phyloP scores from a whole-genome alignment of 92 coral and sea anemone genomes.

The Parazoanthus atlanticus region DNA sequence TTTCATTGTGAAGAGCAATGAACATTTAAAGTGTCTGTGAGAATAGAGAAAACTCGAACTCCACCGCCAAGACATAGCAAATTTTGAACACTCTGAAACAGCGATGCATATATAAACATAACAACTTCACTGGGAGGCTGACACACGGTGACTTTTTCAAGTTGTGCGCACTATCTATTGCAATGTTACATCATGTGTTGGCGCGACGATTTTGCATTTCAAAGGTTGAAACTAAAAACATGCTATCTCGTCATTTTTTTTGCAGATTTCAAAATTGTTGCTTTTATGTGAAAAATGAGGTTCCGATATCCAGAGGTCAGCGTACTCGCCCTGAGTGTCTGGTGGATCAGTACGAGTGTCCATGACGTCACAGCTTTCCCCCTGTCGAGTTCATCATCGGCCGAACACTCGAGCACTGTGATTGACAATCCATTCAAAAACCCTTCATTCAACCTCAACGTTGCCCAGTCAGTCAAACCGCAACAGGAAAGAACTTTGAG shows the following conservation, averaged over 20 bases:
- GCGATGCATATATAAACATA: too few species aligned
- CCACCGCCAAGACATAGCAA: too few species aligned
- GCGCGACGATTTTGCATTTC: too few species aligned
- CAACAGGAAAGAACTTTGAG: conserved; percentile 51
- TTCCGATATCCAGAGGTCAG: background rate
- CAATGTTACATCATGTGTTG: background rate
- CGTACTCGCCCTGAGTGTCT: background rate
- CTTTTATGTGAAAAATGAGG: background rate
- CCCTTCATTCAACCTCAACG: background rate
- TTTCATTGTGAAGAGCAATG: too few species aligned
- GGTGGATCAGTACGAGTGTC: background rate
- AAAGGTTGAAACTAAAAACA: conserved; percentile 8
- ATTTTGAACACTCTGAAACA: too few species aligned
- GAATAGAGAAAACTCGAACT: too few species aligned
- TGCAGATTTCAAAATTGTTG: background rate
- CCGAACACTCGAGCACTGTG: background rate
- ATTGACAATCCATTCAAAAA: background rate
- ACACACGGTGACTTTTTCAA: too few species aligned
- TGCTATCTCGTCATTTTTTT: background rate
- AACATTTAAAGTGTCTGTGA: too few species aligned
- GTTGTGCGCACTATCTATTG: too few species aligned
- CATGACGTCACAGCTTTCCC: background rate
- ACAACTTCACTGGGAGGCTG: too few species aligned
- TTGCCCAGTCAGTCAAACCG: conserved; percentile 29
- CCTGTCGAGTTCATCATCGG: background rate